phyloP scores from a whole-genome alignment of 2,888 invertebrate genomes.

The Sarcophaga caerulescens region DNA sequence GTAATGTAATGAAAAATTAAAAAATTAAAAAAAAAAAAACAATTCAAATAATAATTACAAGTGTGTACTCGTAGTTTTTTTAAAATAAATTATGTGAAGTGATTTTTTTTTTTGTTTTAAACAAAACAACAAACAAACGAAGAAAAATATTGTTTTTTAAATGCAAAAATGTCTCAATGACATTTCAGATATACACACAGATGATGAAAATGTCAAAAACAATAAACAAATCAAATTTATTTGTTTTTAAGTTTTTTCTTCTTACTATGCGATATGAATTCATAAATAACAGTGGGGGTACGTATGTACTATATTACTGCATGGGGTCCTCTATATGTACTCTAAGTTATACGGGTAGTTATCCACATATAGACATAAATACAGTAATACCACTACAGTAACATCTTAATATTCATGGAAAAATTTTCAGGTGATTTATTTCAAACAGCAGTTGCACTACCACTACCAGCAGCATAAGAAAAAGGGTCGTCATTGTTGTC shows the following conservation, averaged over 20 bases:
- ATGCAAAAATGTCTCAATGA: not conserved
- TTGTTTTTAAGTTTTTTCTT: too few relatives aligned
- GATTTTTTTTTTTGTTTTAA: not conserved
- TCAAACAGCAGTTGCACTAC: not conserved
- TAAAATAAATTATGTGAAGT: not conserved
- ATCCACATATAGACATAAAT: not conserved
- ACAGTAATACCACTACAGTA: not conserved
- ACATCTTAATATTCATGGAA: not conserved
- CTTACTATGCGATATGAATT: not conserved
- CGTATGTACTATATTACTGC: not conserved
- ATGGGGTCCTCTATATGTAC: not conserved
- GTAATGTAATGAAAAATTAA: slow-evolving; percentile 4
- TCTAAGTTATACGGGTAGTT: not conserved
- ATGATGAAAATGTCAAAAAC: not conserved
- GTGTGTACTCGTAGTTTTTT: not conserved
- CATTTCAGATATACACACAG: not conserved
- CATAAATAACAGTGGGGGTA: not conserved
- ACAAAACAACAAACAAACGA: not conserved
- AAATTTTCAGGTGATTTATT: slow-evolving; percentile 53
- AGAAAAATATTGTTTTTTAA: not conserved
- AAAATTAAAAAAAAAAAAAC: not conserved
- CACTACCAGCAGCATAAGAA: not conserved
- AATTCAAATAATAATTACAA: slow-evolving; percentile 33
- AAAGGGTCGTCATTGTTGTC: slow-evolving; percentile 31
- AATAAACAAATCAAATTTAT: not conserved